phyloP scores from a whole-genome alignment of 2,113 vertebrate genomes.

The Hemiprocne comata region DNA sequence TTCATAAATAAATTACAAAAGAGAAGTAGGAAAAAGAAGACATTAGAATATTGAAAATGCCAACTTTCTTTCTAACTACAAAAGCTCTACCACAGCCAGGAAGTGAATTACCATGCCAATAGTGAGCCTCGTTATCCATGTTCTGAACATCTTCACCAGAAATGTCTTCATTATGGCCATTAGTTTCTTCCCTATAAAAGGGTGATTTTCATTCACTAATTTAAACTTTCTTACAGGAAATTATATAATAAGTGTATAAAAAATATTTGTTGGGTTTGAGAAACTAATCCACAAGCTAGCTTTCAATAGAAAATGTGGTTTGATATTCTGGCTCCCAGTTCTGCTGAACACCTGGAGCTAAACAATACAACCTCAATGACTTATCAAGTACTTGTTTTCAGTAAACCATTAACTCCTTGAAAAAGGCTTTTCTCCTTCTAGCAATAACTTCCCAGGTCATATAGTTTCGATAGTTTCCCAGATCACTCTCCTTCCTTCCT shows the following conservation, averaged over 20 bases:
- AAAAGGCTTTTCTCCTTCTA: constrained; percentile 24
- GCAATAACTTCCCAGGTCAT: constrained; percentile 5
- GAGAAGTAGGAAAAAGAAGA: background rate
- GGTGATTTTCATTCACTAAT: background rate
- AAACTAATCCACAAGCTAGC: background rate
- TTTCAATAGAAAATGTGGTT: background rate
- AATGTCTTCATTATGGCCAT: background rate
- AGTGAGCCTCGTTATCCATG: background rate
- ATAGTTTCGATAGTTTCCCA: background rate
- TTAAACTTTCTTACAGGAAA: background rate
- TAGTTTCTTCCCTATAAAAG: background rate
- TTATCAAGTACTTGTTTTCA: constrained; percentile 3
- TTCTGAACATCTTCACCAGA: background rate
- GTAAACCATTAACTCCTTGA: constrained; percentile 30
- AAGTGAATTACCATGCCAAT: background rate
- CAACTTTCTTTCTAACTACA: background rate
- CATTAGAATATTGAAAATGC: background rate
- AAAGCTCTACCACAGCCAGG: background rate
- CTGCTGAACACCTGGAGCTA: background rate
- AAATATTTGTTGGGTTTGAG: background rate
- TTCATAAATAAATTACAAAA: background rate
- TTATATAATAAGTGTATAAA: background rate
- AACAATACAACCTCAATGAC: background rate
- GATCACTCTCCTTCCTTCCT: background rate
- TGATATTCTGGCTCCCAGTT: background rate